These are phyloP conservation scores for Tenebrio molitor DNA, from an alignment of 1,140 invertebrate species.

Conservation along the genomic window DNA sequence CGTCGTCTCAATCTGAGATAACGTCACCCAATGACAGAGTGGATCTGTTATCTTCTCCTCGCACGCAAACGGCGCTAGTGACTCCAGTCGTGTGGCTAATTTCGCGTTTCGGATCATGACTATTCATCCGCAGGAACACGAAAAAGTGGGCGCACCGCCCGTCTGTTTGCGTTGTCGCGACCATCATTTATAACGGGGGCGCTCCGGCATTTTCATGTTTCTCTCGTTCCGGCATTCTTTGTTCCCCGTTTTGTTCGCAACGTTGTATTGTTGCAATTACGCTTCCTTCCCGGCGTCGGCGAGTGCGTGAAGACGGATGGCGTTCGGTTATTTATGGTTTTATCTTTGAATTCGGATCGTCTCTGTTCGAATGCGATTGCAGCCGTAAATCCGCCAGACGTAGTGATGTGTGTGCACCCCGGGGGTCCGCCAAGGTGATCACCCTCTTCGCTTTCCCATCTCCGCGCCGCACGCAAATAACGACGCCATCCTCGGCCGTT, in stretches of 20 bases:
- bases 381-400: slow-evolving; percentile 59
- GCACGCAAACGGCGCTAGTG: slow-evolving; percentile 71
- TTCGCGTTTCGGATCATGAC: slow-evolving; percentile 41
- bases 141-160: slow-evolving; percentile 41
- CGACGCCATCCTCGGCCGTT: slow-evolving; percentile 58
- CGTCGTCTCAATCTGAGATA: slow-evolving; percentile 61
- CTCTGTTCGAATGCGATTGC: slow-evolving; percentile 57
- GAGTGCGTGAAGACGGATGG: slow-evolving; percentile 51
- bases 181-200: slow-evolving; percentile 52
- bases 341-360: slow-evolving; percentile 52
- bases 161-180: slow-evolving; percentile 42
- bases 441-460: slow-evolving; percentile 58
- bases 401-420: slow-evolving; percentile 61
- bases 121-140: slow-evolving; percentile 32
- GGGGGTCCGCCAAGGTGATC: slow-evolving; percentile 59
- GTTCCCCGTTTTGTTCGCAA: slow-evolving; percentile 52
- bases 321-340: slow-evolving; percentile 53
- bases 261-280: slow-evolving; percentile 56
- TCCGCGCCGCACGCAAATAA: slow-evolving; percentile 62
- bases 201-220: slow-evolving; percentile 59
- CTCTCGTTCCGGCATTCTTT: slow-evolving; percentile 54
- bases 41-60: slow-evolving; percentile 70
- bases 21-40: slow-evolving; percentile 71
- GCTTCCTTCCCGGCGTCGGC: slow-evolving; percentile 29
- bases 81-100: slow-evolving; percentile 50